A percentile compares a stretch with the other conserved stretches of the same genome.
phyloP scores from a whole-genome alignment of 2,113 vertebrate genomes.

The Pygoscelis antarcticus region DNA sequence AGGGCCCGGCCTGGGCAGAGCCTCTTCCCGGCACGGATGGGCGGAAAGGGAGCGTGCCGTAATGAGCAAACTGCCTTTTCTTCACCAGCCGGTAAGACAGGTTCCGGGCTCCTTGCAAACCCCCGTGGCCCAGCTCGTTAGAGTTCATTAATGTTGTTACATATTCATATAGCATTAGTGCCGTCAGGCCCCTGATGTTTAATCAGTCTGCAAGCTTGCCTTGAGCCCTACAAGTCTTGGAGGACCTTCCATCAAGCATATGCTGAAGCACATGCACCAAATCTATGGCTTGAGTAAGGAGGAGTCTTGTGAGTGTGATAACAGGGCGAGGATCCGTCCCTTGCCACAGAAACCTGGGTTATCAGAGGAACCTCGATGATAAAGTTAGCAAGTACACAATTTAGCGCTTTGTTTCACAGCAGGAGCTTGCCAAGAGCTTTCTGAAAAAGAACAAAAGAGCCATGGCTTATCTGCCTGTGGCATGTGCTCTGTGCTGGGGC shows the following conservation, averaged over 20 bases:
- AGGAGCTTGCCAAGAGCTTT: neutral
- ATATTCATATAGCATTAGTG: constrained; percentile 47
- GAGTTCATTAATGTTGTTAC: constrained; percentile 8
- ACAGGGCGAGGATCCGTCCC: neutral
- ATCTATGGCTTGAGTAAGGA: neutral
- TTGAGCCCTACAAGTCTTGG: neutral
- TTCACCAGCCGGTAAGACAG: constrained; percentile 50
- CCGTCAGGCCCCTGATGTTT: neutral
- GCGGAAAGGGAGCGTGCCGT: neutral
- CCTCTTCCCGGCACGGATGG: neutral
- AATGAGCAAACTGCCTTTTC: constrained; percentile 30
- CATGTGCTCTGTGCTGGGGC: neutral
- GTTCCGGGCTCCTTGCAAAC: constrained; percentile 22
- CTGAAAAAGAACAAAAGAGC: constrained; percentile 42
- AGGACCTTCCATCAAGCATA: neutral
- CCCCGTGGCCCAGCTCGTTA: neutral
- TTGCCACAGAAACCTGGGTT: neutral
- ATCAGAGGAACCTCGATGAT: neutral
- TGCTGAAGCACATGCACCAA: neutral
- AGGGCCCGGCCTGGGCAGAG: constrained; percentile 5
- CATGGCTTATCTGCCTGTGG: neutral
- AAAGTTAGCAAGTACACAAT: neutral
- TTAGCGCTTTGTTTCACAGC: neutral
- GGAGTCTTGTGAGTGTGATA: neutral
- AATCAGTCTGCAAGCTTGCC: neutral